Percentiles rank a stretch among this genome's conserved stretches.
These are phyloP conservation scores for Heteromyza rotundicornis DNA, from an alignment of 2,888 invertebrate species.

Conservation along the genomic window DNA sequence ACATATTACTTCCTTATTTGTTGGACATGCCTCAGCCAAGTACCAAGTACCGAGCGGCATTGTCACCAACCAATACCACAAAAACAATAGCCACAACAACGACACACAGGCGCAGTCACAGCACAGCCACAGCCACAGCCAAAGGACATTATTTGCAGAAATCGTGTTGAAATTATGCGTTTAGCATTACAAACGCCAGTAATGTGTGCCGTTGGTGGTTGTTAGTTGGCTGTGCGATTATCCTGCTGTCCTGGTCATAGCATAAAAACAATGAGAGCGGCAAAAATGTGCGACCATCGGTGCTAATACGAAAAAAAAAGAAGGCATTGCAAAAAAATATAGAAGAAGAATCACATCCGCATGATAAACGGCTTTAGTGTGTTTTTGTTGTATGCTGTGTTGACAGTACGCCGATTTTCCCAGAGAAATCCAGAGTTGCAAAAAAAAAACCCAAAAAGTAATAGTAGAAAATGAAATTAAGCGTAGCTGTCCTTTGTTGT, in stretches of 20 bases:
- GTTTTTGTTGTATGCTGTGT: conserved; percentile 13
- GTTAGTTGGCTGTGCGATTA: too few species aligned
- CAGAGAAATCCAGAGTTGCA: neutral
- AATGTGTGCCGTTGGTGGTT: conserved; percentile 9
- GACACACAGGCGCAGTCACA: too few species aligned
- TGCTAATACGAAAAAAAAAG: conserved; percentile 12
- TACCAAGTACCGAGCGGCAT: conserved; percentile 13
- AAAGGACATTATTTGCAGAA: conserved; percentile 43
- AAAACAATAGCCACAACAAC: neutral
- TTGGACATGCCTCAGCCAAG: conserved; percentile 33
- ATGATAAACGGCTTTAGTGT: conserved; percentile 26
- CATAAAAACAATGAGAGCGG: conserved; percentile 51
- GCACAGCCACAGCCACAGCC: neutral
- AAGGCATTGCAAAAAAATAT: conserved; percentile 5
- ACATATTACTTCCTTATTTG: conserved; percentile 58
- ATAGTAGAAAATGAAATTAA: conserved; percentile 14
- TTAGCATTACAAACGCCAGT: neutral
- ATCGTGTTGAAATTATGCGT: conserved; percentile 40
- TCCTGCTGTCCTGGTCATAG: conserved; percentile 15
- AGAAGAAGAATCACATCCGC: conserved; percentile 20
- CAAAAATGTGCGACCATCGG: conserved; percentile 40
- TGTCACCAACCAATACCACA: conserved; percentile 18
- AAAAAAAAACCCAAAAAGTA: neutral
- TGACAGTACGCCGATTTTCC: conserved; percentile 8
- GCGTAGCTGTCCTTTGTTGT: neutral